Conservation (phyloP, 1,140 invertebrate genomes). For the Globodera ellingtonae region DNA sequence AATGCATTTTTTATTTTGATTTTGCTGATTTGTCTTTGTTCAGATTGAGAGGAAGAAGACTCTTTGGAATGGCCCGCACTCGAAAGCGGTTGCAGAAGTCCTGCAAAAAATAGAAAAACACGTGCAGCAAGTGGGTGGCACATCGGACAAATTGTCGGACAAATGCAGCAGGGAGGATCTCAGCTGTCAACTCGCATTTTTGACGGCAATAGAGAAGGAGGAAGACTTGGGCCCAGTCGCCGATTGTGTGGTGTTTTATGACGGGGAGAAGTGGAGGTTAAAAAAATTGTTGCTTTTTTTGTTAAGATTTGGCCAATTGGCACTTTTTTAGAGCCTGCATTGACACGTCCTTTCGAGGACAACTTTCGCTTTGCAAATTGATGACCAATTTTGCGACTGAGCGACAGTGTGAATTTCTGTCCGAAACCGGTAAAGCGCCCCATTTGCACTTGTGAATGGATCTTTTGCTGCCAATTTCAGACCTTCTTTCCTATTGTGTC, state of each 20-base stretch:
- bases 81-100: conserved; percentile 77
- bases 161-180: conserved; percentile 86
- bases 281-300: conserved; percentile 43
- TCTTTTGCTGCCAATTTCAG: conserved; percentile 54
- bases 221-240: conserved; percentile 82
- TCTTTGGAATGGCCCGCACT: conserved; percentile 81
- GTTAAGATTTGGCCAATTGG: conserved; percentile 31
- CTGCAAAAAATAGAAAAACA: conserved; percentile 73
- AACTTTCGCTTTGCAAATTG: conserved; percentile 76
- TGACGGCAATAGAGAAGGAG: conserved; percentile 81
- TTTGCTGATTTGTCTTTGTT: conserved; percentile 44
- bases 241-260: conserved; percentile 89
- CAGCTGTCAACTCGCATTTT: conserved; percentile 80
- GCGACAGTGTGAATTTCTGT: conserved; percentile 78
- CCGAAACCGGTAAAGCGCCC: conserved; percentile 67
- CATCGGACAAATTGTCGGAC: conserved; percentile 71
- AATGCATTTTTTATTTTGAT: not conserved
- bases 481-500: conserved; percentile 85
- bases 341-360: conserved; percentile 81
- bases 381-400: conserved; percentile 84
- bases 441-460: conserved; percentile 8
- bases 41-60: conserved; percentile 79
- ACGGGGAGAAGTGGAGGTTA: conserved; percentile 79
- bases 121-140: conserved; percentile 66
- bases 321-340: conserved; percentile 76